Evolutionary conservation across 1,140 invertebrate genomes (phyloP).

Genomic region (Chironomus tepperi): DNA sequence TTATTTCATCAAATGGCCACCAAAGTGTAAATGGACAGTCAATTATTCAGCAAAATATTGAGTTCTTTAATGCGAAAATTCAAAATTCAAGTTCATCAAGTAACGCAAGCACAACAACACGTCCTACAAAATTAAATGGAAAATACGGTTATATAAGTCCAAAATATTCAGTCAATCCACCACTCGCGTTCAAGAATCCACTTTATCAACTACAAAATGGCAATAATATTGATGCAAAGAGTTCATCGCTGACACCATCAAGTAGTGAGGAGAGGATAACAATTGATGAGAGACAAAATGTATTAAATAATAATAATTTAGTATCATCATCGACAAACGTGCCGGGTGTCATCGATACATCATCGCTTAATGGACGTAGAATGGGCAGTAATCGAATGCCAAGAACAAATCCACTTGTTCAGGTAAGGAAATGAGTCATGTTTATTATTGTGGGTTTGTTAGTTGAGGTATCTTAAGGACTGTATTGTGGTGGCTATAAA

Average conservation of each 20-base stretch:
- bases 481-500: neutral
- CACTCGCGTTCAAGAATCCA: constrained; percentile 79
- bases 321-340: constrained; percentile 28
- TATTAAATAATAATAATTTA: neutral
- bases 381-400: constrained; percentile 42
- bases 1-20: neutral
- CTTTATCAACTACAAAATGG: constrained; percentile 64
- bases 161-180: constrained; percentile 40
- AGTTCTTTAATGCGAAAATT: constrained; percentile 24
- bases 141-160: constrained; percentile 27
- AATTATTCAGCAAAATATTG: constrained; percentile 21
- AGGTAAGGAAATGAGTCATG: constrained; percentile 16
- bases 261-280: constrained; percentile 39
- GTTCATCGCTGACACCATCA: constrained; percentile 35
- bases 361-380: constrained; percentile 28
- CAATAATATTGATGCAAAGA: constrained; percentile 28
- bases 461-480: too few species aligned
- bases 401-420: constrained; percentile 43
- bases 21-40: constrained; percentile 3
- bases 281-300: constrained; percentile 29
- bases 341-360: constrained; percentile 27
- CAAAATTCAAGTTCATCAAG: constrained; percentile 26
- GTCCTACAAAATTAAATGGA: constrained; percentile 27
- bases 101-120: constrained; percentile 27
- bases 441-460: too few species aligned